Conservation (phyloP, 30 jellyfish, hydroid and myxozoan species). For the Aurelia sp. region DNA sequence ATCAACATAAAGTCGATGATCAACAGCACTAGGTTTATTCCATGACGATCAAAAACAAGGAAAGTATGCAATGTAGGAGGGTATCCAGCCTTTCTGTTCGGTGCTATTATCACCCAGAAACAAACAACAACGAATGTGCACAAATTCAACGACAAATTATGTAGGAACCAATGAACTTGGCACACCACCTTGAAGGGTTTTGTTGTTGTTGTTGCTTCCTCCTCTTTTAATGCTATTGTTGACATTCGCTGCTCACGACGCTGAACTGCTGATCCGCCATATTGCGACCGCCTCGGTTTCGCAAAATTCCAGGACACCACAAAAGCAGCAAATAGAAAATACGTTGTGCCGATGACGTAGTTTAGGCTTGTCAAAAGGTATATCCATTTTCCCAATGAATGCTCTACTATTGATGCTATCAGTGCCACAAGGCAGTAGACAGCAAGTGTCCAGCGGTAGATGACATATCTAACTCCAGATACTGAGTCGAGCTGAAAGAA, state of each 20-base stretch:
- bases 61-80: conserved; percentile 41
- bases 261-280: background rate
- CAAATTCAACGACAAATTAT: conserved; percentile 33
- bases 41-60: conserved; percentile 80
- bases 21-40: conserved; percentile 54
- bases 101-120: conserved; percentile 77
- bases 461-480: conserved; percentile 24
- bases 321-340: conserved; percentile 45
- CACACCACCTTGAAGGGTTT: background rate
- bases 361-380: conserved; percentile 55
- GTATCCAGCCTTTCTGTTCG: conserved; percentile 40
- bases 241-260: background rate
- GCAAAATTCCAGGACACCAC: conserved; percentile 14
- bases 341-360: conserved; percentile 34
- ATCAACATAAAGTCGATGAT: conserved; percentile 51
- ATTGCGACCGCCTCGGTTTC: background rate
- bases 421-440: conserved; percentile 22
- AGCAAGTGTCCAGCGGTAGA: conserved; percentile 41
- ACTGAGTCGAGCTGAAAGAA: conserved; percentile 40
- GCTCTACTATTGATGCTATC: conserved; percentile 4
- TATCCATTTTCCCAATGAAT: conserved; percentile 3
- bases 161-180: conserved; percentile 74
- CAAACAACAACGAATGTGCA: conserved; percentile 70
- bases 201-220: background rate
- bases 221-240: background rate